These are phyloP conservation scores for Strigamia maritima DNA, from an alignment of 2,888 invertebrate species.

Conservation along the genomic window DNA sequence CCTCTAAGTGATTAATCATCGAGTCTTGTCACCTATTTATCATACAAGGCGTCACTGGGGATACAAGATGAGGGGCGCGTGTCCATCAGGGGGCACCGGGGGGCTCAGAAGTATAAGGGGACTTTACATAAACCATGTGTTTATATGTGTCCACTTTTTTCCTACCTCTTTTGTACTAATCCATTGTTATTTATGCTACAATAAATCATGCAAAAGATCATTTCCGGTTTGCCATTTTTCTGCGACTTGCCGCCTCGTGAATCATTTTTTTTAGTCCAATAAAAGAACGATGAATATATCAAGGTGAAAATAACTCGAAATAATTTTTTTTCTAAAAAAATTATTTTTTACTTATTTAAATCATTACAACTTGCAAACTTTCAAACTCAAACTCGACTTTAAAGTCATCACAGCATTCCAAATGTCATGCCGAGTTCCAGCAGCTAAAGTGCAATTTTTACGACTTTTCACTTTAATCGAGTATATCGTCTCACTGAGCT, in stretches of 20 bases:
- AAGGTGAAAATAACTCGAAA: background rate
- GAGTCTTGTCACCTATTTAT: conserved; percentile 21
- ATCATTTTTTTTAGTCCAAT: conserved; percentile 5
- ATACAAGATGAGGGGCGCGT: conserved; percentile 22
- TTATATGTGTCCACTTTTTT: conserved; percentile 3
- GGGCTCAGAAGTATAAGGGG: background rate
- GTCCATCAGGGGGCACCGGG: conserved; percentile 22
- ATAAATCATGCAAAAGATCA: background rate
- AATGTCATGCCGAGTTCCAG: conserved; percentile 19
- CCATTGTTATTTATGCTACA: conserved; percentile 12
- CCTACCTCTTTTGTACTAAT: background rate
- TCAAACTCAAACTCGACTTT: background rate
- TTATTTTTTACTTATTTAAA: too few species aligned
- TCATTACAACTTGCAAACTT: background rate
- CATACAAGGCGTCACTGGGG: conserved; percentile 22
- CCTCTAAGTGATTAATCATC: conserved; percentile 25
- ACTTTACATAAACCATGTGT: conserved; percentile 10
- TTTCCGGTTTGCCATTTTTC: conserved; percentile 16
- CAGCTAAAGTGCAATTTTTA: background rate
- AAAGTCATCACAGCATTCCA: background rate
- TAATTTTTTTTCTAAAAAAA: background rate
- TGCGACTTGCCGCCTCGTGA: conserved; percentile 9
- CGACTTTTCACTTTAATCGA: conserved; percentile 13
- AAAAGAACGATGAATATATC: background rate
- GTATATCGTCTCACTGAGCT: background rate